Conservation (phyloP, 92 coral and sea anemone genomes). For the Porites divaricata region DNA sequence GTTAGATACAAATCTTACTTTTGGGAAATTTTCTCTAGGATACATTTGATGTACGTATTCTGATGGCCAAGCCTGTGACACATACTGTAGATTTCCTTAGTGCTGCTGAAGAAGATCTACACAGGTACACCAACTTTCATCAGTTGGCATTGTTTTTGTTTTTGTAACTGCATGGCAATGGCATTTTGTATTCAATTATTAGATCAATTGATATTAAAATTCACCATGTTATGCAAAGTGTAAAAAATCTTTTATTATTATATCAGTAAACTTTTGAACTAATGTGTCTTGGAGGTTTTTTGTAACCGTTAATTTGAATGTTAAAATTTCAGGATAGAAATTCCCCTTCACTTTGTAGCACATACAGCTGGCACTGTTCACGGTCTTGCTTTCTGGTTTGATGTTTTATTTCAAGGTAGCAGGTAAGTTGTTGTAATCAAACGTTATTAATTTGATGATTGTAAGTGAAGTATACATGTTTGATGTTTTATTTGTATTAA, state of each 20-base stretch:
- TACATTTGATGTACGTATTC: conserved; percentile 93
- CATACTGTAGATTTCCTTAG: conserved; percentile 85
- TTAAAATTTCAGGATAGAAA: conserved; percentile 72
- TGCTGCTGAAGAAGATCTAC: conserved; percentile 93
- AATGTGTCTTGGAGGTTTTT: not conserved
- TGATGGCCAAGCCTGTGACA: conserved; percentile 98
- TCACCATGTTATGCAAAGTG: no score
- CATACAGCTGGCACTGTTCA: conserved; percentile 89
- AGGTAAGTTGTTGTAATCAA: conserved; percentile 59
- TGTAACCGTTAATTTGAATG: not conserved
- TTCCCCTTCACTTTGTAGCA: conserved; percentile 83
- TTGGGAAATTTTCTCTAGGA: conserved; percentile 58
- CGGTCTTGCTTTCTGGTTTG: conserved; percentile 99
- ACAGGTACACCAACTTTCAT: conserved; percentile 65
- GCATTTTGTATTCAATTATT: no score
- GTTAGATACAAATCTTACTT: no score
- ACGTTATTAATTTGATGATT: no score
- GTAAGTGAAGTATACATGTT: no score
- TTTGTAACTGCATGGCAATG: not conserved
- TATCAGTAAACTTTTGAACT: not conserved
- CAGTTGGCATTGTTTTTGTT: not conserved
- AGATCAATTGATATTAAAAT: no score
- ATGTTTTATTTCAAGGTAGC: conserved; percentile 93
- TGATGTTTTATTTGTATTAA: no score
- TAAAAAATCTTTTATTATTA: no score